Evolutionary conservation across 2,797 vertebrate species (phyloP), one percentile per base, ranked within the genome.

Genomic region (Chelonia mydas): DNA sequence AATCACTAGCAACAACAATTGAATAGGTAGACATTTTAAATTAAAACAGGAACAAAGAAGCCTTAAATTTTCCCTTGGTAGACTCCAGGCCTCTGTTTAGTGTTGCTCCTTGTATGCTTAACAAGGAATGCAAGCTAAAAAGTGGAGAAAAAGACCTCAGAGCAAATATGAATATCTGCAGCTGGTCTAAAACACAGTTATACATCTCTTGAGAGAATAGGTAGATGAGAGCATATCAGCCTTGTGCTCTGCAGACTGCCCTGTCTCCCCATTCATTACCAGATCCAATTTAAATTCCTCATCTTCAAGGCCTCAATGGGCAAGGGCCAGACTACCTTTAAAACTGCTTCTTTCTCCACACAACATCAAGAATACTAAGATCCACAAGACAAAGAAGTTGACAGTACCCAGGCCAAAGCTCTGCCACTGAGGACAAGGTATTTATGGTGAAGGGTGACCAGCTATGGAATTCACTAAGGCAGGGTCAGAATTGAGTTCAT

Each of bases 1-100:
- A 86, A 87, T 89, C 79, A 78, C 54, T 82, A 25, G 21, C 41
- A 86, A 78, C 41, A 86, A 82, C 87, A 85, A 93, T 79, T 82
- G 50, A 89, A 85, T 86, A 93, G 89, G 83, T 86, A 87, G 83
- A 72, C 83, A 92, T 82, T 93, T 93, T 93, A 93, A 93, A 93
- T 78, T 68, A 86, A 93, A 93, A 93, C 50, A 89, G 87, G 50
- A 78, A 72, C 68, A 89, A 92, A 92, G 82, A 16, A 83, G 91
- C 77, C 89, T 89, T 86, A 82, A 68, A 82, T 77, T 79, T 93
- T 86, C 78, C 49, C 91, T 87, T 77, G 72, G 82, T 83, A 93
- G 78, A 89, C 82, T 86, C 86, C 68, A 78, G 57, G 68, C 68
- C 72, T 89, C 83, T 89, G 74, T 83, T 68, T 50, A 90, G 59